Evolutionary conservation across 2,888 invertebrate species (phyloP), one percentile per base, ranked within the genome.

Genomic region (Deilephila elpenor): DNA sequence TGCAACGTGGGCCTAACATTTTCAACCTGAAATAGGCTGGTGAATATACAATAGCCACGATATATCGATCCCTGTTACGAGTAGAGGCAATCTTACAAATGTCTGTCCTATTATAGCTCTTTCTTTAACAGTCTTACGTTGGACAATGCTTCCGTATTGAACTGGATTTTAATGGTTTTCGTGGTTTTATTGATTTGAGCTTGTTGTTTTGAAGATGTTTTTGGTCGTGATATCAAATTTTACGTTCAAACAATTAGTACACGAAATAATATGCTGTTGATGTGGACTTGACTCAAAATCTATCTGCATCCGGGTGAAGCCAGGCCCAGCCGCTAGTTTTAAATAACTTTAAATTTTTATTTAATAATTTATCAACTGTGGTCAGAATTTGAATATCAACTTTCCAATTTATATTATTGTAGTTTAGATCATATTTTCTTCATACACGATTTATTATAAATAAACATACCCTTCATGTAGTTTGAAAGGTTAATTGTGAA

Each of bases 31-130:
- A 90, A 88, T 88, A 89, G 89, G 86, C 88, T 83, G 82, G 84
- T 89, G 90, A 91, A 91, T 92, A 89, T 87, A 91, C 89, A 91
- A 91, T 91, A 89, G 83, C 84, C 82, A 84, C 85, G 84, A 87
- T 84, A 84, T 86, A 88, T 86, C 87, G 88, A 88, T 87, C 86
- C 80, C 82, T 78, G 78, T 77, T 81, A 81, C 84, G 80, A 84
- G 82, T 86, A 79, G 80, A 84, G 84, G 85, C 87, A 87, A 88
- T 88, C 88, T 88, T 87, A 88, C 86, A 87, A 86, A 86, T 87
- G 86, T 83, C 80, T 85, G 82, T 82, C 81, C 82, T 84, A 83
- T 87, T 86, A 87, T 81, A 86, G 84, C 80, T 84, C 80, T 84
- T 85, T 86, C 86, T 86, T 85, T 85, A 85, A 85, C 84, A 83